A percentile compares a stretch with the other conserved stretches of the same genome.
Conservation (phyloP, 1,140 invertebrate genomes). For the Cyclargus thomasi region DNA sequence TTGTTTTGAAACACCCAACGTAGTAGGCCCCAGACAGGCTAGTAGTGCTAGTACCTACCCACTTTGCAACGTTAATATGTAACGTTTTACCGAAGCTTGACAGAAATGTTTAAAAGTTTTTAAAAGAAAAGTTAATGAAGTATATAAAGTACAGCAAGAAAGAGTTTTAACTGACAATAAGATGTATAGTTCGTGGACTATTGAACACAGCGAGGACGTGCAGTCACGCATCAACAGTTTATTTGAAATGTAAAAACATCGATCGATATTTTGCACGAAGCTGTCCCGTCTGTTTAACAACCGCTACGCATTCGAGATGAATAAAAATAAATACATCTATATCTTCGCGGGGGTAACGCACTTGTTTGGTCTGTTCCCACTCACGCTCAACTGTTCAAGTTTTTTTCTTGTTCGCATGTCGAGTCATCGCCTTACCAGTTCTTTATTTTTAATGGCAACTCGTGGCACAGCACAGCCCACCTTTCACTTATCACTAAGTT, state of each 20-base stretch:
- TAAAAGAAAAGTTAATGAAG: too few species aligned
- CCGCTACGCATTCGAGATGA: conserved; percentile 43
- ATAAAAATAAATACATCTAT: conserved; percentile 57
- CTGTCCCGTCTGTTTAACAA: conserved; percentile 19
- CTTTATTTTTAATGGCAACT: conserved; percentile 63
- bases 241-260: conserved; percentile 28
- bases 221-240: conserved; percentile 22
- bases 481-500: conserved; percentile 43
- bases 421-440: conserved; percentile 65
- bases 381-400: conserved; percentile 46
- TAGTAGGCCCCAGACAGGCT: too few species aligned
- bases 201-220: conserved; percentile 18
- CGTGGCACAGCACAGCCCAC: conserved; percentile 47
- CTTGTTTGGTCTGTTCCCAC: conserved; percentile 62
- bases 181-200: conserved; percentile 19
- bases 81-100: too few species aligned
- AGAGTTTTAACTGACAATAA: not conserved
- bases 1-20: too few species aligned
- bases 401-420: conserved; percentile 53
- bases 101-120: too few species aligned
- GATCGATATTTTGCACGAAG: conserved; percentile 23
- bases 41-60: too few species aligned
- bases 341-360: conserved; percentile 72
- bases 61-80: too few species aligned
- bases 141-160: not conserved